phyloP scores from a whole-genome alignment of 2,113 vertebrate species.

The Procavia capensis region DNA sequence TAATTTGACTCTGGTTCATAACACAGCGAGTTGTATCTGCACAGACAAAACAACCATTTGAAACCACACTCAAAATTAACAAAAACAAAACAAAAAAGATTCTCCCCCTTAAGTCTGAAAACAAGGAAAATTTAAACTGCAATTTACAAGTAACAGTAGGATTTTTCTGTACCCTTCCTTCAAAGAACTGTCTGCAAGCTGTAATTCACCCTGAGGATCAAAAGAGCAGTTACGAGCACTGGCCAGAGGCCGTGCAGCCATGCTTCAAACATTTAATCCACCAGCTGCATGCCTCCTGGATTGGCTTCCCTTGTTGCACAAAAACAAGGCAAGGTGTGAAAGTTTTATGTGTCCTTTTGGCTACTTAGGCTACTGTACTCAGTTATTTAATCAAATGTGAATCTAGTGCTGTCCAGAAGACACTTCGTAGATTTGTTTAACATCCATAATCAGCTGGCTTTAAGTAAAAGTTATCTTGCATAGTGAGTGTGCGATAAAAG shows the following conservation, averaged over 20 bases:
- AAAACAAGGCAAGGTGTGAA: background rate
- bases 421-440: no score
- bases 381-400: no score
- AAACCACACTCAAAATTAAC: background rate
- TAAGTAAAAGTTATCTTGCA: no score
- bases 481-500: no score
- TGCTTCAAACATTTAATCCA: background rate
- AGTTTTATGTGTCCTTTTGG: no score
- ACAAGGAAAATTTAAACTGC: background rate
- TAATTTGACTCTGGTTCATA: background rate
- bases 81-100: background rate
- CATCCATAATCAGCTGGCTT: no score
- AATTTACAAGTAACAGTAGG: background rate
- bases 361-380: no score
- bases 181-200: background rate
- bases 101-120: background rate
- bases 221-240: background rate
- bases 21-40: background rate
- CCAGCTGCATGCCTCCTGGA: background rate
- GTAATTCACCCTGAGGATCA: fast-evolving
- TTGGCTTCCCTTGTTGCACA: background rate
- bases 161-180: background rate
- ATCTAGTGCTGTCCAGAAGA: no score
- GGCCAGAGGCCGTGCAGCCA: fast-evolving
- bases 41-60: background rate